Evolutionary conservation across 1,140 invertebrate species (phyloP).

Genomic region (Drosophila virilis): DNA sequence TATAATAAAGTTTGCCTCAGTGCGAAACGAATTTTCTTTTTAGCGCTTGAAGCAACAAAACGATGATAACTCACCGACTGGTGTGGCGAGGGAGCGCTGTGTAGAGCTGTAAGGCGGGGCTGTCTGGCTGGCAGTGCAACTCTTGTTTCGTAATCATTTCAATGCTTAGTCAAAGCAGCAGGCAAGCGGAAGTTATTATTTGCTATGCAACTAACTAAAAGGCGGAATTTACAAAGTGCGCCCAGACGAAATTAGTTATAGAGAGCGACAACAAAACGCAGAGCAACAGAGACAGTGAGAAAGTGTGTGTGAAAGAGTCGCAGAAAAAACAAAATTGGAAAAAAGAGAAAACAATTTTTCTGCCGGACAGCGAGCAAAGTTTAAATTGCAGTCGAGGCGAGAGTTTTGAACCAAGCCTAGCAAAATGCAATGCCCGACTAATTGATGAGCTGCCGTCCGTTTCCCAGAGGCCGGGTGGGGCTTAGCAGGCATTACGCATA

Average conservation of each 20-base stretch:
- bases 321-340: too few species aligned
- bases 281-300: neutral
- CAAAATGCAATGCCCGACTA: slow-evolving; percentile 10
- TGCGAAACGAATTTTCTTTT: slow-evolving; percentile 42
- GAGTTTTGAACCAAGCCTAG: slow-evolving; percentile 13
- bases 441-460: slow-evolving; percentile 16
- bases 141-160: slow-evolving; percentile 41
- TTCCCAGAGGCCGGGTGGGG: neutral
- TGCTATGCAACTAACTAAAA: slow-evolving; percentile 45
- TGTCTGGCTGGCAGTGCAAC: neutral
- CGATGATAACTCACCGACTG: neutral
- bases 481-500: slow-evolving; percentile 17
- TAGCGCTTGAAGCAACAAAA: slow-evolving; percentile 37
- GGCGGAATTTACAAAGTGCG: slow-evolving; percentile 41
- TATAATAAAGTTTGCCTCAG: slow-evolving; percentile 42
- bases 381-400: slow-evolving; percentile 41
- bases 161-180: slow-evolving; percentile 47
- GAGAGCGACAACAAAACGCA: slow-evolving; percentile 14
- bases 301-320: neutral
- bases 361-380: slow-evolving; percentile 40
- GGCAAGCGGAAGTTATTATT: slow-evolving; percentile 56
- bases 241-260: slow-evolving; percentile 38
- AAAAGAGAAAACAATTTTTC: slow-evolving; percentile 3
- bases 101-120: neutral
- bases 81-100: too few species aligned